Evolutionary conservation across 2,113 vertebrate genomes (phyloP), one percentile per base, ranked within the genome.

Genomic region (Phasianus colchicus): DNA sequence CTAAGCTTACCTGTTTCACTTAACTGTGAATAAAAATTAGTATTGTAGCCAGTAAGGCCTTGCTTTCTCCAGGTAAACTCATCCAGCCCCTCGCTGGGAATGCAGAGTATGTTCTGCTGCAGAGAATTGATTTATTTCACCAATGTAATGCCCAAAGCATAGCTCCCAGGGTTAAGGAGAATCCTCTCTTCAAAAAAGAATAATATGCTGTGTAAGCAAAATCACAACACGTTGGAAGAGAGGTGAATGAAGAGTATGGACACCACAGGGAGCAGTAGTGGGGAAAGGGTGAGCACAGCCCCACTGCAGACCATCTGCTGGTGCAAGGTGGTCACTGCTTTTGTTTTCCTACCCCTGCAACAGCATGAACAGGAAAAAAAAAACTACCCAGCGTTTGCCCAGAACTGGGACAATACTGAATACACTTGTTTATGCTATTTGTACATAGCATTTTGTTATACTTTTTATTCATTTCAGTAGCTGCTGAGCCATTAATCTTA

Each of bases 241-340:
- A 42, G 18, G 15, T 25, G 16, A 70, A 48, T 34, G 61, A 79
- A 10, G 11, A 57, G 22, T 0, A 3, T 3, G 34, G 34, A 75
- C 45, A 38, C 21, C 1, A 6, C 4, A 27, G 22, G 3, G 57
- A n/a, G 73, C 5, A 48, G 21, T 0, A 1, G 9, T 50, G n/a
- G 30, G 40, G 8, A 11, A 55, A 1, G 2, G 15, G 22, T 17
- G 48, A 64, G 25, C 32, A 61, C 8, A 11, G 22, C 12, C 9
- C 11, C 19, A 9, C 40, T 40, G 24, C n/a, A 69, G 45, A 24
- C 60, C 30, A 80, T 2, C 18, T 54, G 27, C 13, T 80, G 8
- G 43, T 58, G 65, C 30, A 90, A n/a, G 13, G 13, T 54, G 83
- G 36, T 67, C 50, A 27, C 19, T 52, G 29, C 9, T 52, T 21